Evolutionary conservation across 2,888 invertebrate species (phyloP), one percentile per base, ranked within the genome.

Genomic region (Dorcus parallelipipedus): DNA sequence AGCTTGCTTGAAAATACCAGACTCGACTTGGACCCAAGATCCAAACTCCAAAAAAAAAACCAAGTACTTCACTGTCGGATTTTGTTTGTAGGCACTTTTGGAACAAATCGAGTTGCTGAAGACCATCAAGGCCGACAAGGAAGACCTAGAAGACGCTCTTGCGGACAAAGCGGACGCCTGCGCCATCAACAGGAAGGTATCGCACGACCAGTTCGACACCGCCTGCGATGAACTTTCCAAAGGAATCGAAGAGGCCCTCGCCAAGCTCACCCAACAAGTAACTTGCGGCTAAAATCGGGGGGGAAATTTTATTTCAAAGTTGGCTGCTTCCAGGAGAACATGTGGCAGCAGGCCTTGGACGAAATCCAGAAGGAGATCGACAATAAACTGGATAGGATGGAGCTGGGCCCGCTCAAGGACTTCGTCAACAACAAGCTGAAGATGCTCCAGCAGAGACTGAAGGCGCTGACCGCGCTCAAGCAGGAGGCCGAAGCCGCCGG

Each of bases 141-240:
- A 86, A 65, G 88, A 89, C 65, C 81, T 90, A 66, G 85, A 86
- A 57, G 87, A 88, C 60, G 84, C 88, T 2, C 79, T 91, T 66
- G 88, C 89, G 0, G 87, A 89, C 56, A 91, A 91, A 75, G 90
- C 89, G 0, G 90, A 91, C 71, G 80, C 86, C 51, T 83, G 84
- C 1, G 80, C 84, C 71, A 77, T 91, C 57, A 86, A 89, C 54
- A 81, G 86, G 42, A 91, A 91, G 71, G 90, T 90, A 6, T 90
- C 90, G 0, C 82, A 86, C 60, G 88, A 88, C 60, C 85, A 87
- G 70, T 86, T 91, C 72, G 87, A 89, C 66, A 81, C 84, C 52
- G 86, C 85, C 8, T 87, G 86, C 63, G 86, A 87, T 55, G 88
- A 88, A 62, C 79, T 89, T 0, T 81, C 86, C 0, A 83, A 80